Base-by-base conservation (phyloP, 2,113 vertebrate species). In the Laticauda laticaudata region DNA sequence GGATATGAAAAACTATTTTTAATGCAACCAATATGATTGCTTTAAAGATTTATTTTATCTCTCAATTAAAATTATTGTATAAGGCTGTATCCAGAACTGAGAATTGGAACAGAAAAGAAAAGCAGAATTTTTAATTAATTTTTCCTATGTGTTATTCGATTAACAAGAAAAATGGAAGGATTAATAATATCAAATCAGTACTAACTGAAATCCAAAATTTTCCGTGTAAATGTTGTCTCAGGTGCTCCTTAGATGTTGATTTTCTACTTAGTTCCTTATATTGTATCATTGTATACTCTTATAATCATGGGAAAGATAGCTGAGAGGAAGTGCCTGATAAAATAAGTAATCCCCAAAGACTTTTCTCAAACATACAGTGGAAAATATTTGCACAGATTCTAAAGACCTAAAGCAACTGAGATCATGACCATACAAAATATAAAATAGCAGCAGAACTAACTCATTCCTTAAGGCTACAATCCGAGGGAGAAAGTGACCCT, bases 1-100 rank as follows among this genome's bases (percentile, higher is more conserved):
- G 81, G 10, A 85, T 87, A 64, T 59, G 6, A 86, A 86, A 7
- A 11, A 55, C 64, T 69, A 34, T 43, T 39, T 59, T 91, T 90
- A 54, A 91, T 7, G 23, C 89, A 4, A 18, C 56, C 48, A 75
- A 56, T 51, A 90, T 86, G 43, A 90, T 91, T 87, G 21, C 29
- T n/a, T 54, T 43, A 57, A 29, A 86, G 10, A 10, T 51, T 39
- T 88, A 54, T 51, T 91, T 23, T 51, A 12, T 59, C 86, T 51
- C 43, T 93, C 81, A 39, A 59, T 90, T 85, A 81, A 92, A 29
- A n/a, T 20, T 5, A 92, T 86, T 86, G 53, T 92, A 29, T 39
- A 86, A 34, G 4, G n/a, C 54, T 86, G 18, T 26, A 90, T 48
- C 26, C n/a, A 86, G 15, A 34, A 57, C 20, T 86, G 5, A 85